Conservation (phyloP, 2,888 invertebrate species). For the Micoletzkya japonica region DNA sequence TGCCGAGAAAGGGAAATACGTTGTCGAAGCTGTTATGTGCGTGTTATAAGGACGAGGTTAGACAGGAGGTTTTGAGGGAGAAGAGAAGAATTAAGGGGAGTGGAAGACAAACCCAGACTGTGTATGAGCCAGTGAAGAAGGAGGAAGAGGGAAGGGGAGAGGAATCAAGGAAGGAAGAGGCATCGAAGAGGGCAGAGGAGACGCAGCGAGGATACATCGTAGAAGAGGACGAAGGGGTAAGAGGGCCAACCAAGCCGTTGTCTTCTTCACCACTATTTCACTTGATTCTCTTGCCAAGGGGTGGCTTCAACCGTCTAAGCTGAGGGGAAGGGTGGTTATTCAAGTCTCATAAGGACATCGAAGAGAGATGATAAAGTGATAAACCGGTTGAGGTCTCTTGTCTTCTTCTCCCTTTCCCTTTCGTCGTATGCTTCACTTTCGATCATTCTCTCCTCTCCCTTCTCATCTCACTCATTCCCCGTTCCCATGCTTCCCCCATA, state of each 20-base stretch:
- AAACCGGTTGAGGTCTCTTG: too few species aligned
- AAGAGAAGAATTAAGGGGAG: not conserved
- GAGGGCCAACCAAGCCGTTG: too few species aligned
- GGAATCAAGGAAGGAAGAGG: not conserved
- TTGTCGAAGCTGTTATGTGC: slow-evolving; percentile 24
- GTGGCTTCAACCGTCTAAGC: too few species aligned
- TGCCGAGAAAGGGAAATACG: slow-evolving; percentile 19
- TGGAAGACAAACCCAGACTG: not conserved
- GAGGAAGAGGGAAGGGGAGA: slow-evolving; percentile 13
- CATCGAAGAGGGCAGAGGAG: not conserved
- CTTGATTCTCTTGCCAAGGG: too few species aligned
- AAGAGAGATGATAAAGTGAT: too few species aligned
- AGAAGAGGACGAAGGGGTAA: not conserved
- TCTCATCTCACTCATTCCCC: slow-evolving; percentile 13
- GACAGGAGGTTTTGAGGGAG: not conserved
- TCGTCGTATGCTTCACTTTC: slow-evolving; percentile 1
- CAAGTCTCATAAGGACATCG: too few species aligned
- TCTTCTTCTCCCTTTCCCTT: slow-evolving; percentile 2
- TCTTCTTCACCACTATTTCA: too few species aligned
- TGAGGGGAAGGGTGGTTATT: too few species aligned
- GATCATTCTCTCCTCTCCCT: not conserved
- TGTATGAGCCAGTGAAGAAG: not conserved
- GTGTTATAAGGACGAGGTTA: slow-evolving; percentile 19
- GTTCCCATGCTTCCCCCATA: not conserved
- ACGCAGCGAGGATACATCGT: not conserved